phyloP scores from a whole-genome alignment of 2,797 vertebrate species.

The Peromyscus nudipes region DNA sequence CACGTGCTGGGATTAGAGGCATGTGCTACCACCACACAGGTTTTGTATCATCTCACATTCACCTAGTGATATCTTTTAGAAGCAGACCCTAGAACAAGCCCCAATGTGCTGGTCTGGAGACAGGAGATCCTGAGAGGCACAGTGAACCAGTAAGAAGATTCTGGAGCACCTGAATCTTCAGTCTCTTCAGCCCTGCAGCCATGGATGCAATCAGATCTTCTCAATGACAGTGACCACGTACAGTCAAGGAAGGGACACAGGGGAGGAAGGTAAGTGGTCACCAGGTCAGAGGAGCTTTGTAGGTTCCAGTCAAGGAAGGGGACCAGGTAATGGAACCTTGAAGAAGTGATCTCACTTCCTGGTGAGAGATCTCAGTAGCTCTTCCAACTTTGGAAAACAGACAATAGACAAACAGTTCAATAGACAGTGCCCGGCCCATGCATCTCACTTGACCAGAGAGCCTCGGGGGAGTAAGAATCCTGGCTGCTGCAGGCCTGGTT shows the following conservation, averaged over 20 bases:
- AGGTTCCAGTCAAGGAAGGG: neutral
- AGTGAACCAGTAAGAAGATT: neutral
- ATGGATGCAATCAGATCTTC: neutral
- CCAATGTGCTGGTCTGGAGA: neutral
- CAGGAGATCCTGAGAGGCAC: neutral
- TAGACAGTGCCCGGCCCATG: neutral
- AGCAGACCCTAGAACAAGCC: neutral
- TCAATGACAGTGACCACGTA: neutral
- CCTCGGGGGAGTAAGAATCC: neutral
- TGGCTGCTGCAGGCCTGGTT: no score
- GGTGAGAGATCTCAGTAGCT: neutral
- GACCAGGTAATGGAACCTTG: neutral
- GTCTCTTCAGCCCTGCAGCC: neutral
- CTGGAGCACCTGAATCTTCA: neutral
- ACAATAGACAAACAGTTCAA: no score
- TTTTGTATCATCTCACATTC: neutral
- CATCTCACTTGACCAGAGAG: neutral
- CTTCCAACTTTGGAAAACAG: neutral
- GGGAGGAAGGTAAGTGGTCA: neutral
- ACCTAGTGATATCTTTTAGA: neutral
- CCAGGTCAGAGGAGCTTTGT: neutral
- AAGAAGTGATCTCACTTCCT: neutral
- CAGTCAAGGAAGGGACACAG: neutral
- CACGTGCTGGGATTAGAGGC: neutral
- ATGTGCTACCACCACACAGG: neutral